Evolutionary conservation across 2,888 invertebrate species (phyloP), one percentile per base, ranked within the genome.

Genomic region (Dicycla oo): DNA sequence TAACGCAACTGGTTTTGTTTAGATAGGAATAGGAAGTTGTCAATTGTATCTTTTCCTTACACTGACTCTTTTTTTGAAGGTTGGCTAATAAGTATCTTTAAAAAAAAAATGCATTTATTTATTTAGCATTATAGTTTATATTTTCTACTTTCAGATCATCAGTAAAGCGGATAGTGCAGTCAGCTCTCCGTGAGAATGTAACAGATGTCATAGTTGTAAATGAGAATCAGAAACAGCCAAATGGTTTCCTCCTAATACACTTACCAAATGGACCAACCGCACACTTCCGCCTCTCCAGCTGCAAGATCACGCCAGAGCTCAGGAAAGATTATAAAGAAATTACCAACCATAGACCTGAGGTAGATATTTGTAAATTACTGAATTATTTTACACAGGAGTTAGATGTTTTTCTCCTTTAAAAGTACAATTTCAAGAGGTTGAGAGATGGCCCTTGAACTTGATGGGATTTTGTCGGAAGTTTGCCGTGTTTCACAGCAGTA

Each of bases 261-360:
- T 96, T 99, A 76, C 99, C 99, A 0, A 97, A 98, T 83, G 99
- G 99, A 0, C 99, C 99, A 0, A 99, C 99, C 0, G 99, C 99
- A 23, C 98, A 99, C 93, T 99, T 99, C 92, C 98, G 98, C 91
- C 92, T 99, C 30, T 98, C 98, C 86, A 99, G 98, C 92, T 98
- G 99, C 0, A 98, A 98, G 91, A 97, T 99, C 63, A 98, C 99
- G 0, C 97, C 98, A 34, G 98, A 99, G 87, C 96, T 99, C 60
- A 97, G 97, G 81, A 97, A 97, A 80, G 97, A 97, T 88, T 97
- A 98, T 88, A 97, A 97, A 88, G 98, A 98, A 91, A 98, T 99
- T 69, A 98, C 98, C 0, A 96, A 96, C 56, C 99, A 99, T 91
- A 97, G 98, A 47, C 99, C 99, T 0, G 99, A 99, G 96, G 97